Percentiles rank a stretch among this genome's conserved stretches.
phyloP scores from a whole-genome alignment of 64 coral and sea anemone genomes.

The Dendronephthya gigantea region DNA sequence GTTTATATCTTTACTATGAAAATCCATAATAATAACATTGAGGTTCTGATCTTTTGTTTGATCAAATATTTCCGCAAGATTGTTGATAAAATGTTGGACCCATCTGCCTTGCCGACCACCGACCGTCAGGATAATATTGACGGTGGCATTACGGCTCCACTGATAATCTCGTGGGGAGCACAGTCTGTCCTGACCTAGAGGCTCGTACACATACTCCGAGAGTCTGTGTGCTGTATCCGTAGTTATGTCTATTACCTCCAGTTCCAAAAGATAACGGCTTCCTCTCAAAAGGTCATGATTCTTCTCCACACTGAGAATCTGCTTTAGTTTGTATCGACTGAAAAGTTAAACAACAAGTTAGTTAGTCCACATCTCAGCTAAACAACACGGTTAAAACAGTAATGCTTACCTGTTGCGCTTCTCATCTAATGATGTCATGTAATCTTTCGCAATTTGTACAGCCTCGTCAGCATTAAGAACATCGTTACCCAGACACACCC shows the following conservation, averaged over 20 bases:
- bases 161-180: constrained; percentile 39
- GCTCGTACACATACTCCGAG: constrained; percentile 61
- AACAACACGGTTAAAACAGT: too few species aligned
- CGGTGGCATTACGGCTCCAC: constrained; percentile 48
- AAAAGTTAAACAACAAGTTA: not conserved
- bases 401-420: constrained; percentile 2
- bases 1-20: constrained; percentile 56
- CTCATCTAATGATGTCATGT: not conserved
- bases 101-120: constrained; percentile 64
- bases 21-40: constrained; percentile 67
- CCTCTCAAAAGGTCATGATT: constrained; percentile 6
- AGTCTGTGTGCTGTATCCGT: constrained; percentile 28
- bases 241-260: constrained; percentile 23
- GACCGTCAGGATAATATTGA: constrained; percentile 66
- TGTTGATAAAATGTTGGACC: constrained; percentile 70
- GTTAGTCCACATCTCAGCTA: not conserved
- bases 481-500: constrained; percentile 24
- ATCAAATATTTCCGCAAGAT: constrained; percentile 22
- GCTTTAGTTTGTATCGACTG: not conserved
- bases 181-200: not conserved
- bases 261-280: constrained; percentile 44
- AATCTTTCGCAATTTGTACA: not conserved
- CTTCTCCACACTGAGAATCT: not conserved
- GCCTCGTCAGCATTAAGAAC: constrained; percentile 7
- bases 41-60: constrained; percentile 50